Evolutionary conservation across 2,888 invertebrate species (phyloP).

Genomic region (Pseudoips prasinana): DNA sequence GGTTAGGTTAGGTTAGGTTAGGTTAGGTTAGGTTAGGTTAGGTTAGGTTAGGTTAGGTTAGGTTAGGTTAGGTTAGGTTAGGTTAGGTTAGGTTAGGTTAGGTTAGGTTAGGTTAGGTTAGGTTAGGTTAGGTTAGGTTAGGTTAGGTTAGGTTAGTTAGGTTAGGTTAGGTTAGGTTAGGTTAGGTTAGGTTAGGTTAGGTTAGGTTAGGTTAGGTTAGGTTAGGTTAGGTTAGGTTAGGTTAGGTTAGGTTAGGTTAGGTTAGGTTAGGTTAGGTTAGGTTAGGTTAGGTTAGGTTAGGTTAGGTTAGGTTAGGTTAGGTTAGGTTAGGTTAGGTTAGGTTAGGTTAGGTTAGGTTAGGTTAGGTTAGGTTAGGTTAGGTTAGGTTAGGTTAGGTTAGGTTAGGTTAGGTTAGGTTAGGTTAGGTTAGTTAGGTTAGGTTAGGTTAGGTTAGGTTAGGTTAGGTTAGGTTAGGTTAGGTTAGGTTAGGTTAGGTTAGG

Average conservation of each 20-base stretch:
- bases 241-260: constrained; percentile 16
- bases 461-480: constrained; percentile 24
- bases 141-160: constrained; percentile 17
- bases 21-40: constrained; percentile 12
- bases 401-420: constrained; percentile 14
- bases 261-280: constrained; percentile 14
- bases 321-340: constrained; percentile 18
- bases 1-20: constrained; percentile 14
- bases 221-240: constrained; percentile 17
- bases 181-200: constrained; percentile 10
- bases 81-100: constrained; percentile 13
- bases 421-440: constrained; percentile 22
- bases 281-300: constrained; percentile 18
- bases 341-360: constrained; percentile 9
- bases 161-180: constrained; percentile 16
- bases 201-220: constrained; percentile 16
- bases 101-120: constrained; percentile 14
- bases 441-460: constrained; percentile 22
- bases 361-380: constrained; percentile 19
- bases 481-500: constrained; percentile 28
- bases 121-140: constrained; percentile 18
- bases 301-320: constrained; percentile 17
- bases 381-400: constrained; percentile 11
- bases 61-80: constrained; percentile 14
- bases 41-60: constrained; percentile 13